A percentile compares a stretch with the other conserved stretches of the same genome.
Conservation (phyloP, 2,113 vertebrate genomes). For the Cranoglanis bouderius region DNA sequence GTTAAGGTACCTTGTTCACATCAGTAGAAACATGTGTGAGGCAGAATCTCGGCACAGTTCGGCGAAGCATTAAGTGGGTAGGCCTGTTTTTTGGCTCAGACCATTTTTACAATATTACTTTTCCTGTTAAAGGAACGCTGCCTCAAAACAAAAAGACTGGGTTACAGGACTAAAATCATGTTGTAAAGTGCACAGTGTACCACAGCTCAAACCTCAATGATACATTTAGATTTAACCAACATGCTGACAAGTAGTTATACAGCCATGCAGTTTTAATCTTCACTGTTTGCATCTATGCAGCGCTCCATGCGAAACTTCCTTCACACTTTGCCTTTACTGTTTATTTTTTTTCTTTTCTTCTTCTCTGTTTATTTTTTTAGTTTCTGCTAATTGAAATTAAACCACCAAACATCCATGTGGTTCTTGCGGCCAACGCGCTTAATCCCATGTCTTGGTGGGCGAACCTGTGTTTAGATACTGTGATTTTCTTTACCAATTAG, state of each 20-base stretch:
- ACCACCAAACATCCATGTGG: conserved; percentile 27
- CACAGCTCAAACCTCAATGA: conserved; percentile 28
- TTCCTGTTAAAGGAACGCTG: conserved; percentile 62
- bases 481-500: conserved; percentile 64
- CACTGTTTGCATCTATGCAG: background rate
- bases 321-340: background rate
- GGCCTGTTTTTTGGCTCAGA: conserved; percentile 60
- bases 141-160: conserved; percentile 47
- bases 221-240: conserved; percentile 19
- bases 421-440: conserved; percentile 23
- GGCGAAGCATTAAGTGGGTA: background rate
- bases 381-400: conserved; percentile 35
- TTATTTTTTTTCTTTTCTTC: conserved; percentile 24
- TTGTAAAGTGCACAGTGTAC: background rate
- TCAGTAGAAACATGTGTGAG: background rate
- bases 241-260: background rate
- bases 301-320: background rate
- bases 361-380: conserved; percentile 24
- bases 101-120: conserved; percentile 60
- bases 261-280: conserved; percentile 4
- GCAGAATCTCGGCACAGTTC: background rate
- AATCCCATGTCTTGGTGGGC: conserved; percentile 15
- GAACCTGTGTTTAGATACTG: conserved; percentile 25
- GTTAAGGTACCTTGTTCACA: background rate
- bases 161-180: conserved; percentile 27